These are phyloP conservation scores for Rattus rattus DNA, from an alignment of 2,113 vertebrate genomes.

Conservation along the genomic window DNA sequence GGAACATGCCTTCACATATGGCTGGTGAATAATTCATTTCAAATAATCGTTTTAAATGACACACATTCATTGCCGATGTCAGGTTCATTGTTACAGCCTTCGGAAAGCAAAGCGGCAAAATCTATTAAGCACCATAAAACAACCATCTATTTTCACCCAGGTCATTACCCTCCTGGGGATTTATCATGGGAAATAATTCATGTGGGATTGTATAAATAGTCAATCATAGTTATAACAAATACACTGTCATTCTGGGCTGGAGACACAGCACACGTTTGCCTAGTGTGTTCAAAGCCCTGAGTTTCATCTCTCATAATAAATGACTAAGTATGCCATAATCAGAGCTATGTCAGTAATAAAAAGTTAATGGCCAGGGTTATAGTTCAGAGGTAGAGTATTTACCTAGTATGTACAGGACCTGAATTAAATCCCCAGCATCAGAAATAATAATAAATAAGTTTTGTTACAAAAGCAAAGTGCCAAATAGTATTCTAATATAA, in stretches of 20 bases:
- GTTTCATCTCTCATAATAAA: not conserved
- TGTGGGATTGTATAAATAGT: constrained; percentile 47
- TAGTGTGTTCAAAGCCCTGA: not conserved
- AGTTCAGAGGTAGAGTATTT: not conserved
- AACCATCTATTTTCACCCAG: constrained; percentile 50
- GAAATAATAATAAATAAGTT: not conserved
- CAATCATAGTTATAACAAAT: constrained; percentile 7
- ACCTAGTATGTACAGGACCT: not conserved
- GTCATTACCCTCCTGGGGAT: constrained; percentile 47
- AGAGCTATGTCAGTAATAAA: constrained; percentile 37
- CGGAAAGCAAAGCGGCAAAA: constrained; percentile 73
- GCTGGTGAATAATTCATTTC: constrained; percentile 69
- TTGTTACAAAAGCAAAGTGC: constrained; percentile 21
- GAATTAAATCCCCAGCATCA: not conserved
- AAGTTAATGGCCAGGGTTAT: not conserved
- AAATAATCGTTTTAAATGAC: constrained; percentile 60
- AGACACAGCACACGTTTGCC: not conserved
- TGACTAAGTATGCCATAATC: not conserved
- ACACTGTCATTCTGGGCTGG: not conserved
- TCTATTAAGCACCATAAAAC: constrained; percentile 73
- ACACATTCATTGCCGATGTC: constrained; percentile 63
- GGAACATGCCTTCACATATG: constrained; percentile 61
- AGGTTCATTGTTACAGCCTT: constrained; percentile 59
- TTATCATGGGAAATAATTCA: constrained; percentile 60
- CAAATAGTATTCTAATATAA: not conserved